phyloP scores from a whole-genome alignment of 92 coral and sea anemone genomes.

The Palythoa grandis region DNA sequence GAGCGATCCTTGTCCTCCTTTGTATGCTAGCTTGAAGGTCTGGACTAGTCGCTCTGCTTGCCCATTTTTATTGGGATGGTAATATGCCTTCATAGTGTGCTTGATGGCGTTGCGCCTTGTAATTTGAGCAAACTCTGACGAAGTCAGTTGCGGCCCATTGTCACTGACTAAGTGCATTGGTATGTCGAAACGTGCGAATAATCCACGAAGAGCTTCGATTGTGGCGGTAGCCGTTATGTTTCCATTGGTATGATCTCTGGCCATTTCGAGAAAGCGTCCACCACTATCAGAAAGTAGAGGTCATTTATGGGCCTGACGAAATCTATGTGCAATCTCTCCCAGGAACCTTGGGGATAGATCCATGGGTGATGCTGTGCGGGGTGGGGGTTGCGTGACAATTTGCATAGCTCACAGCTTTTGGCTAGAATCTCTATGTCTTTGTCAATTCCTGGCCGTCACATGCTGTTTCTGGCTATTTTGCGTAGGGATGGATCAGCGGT shows the following conservation, averaged over 20 bases:
- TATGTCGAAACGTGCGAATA: no score
- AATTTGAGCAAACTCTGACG: no score
- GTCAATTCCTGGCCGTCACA: not conserved
- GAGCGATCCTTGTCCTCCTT: no score
- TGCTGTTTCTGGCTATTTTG: not conserved
- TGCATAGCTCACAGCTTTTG: not conserved
- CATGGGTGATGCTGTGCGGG: not conserved
- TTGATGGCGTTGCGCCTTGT: no score
- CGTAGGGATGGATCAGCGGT: conserved; percentile 12
- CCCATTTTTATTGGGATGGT: no score
- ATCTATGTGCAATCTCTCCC: not conserved
- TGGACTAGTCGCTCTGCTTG: no score
- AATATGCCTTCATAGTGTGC: no score
- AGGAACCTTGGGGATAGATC: not conserved
- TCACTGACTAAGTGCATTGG: no score
- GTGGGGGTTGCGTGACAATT: not conserved
- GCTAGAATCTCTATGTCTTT: not conserved
- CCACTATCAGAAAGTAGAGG: not conserved
- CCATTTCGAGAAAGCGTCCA: not conserved
- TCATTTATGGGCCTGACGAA: not conserved
- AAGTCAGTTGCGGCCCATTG: no score
- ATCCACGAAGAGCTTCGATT: no score
- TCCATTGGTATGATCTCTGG: not conserved
- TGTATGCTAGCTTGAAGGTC: no score
- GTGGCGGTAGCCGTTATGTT: no score